Evolutionary conservation across 1,140 invertebrate genomes (phyloP), one percentile per base, ranked within the genome.

Genomic region (Pomphorhynchus laevis): DNA sequence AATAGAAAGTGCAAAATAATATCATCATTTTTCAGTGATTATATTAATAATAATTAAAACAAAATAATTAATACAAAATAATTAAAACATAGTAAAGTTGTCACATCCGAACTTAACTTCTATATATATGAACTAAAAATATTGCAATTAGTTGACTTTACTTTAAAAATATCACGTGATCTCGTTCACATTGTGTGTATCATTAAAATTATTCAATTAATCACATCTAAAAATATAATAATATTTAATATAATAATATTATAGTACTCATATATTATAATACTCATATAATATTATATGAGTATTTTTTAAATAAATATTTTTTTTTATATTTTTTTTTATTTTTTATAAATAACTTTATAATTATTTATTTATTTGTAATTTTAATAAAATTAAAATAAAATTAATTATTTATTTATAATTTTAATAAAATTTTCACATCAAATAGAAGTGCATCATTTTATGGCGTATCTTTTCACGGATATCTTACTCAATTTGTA

Each of bases 271-370:
- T 34, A 5, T 18, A 18, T 34, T 34, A 6, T 34, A 34, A 18
- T 5, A 17, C 20, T 33, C 16, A 9, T n/a, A 1, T 8, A 12
- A 33, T 14, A 17, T 33, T 2, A 33, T 17, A 33, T 17, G 20
- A 33, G 32, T 33, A 17, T 33, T 12, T 8, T 12, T 33, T 6
- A 33, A 33, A 33, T 12, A 20, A 36, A n/a, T 12, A 36, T n/a
- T 31, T 36, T 20, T 22, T 22, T 22, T 22, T 22, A 36, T 36
- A 22, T 36, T 36, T n/a, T 36, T 36, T 22, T 22, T 22, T 36
- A 22, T 8, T 22, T 22, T 36, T 36, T 22, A 36, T 22, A 36
- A 22, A 22, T 36, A 12, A 36, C 18, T n/a, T n/a, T 22, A 36
- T 36, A 22, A n/a, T 20, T 22, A 36, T 36, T 36, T 11, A 1